Percentiles rank a stretch among this genome's conserved stretches.
phyloP scores from a whole-genome alignment of 2,888 invertebrate genomes.

The Protophormia terraenovae region DNA sequence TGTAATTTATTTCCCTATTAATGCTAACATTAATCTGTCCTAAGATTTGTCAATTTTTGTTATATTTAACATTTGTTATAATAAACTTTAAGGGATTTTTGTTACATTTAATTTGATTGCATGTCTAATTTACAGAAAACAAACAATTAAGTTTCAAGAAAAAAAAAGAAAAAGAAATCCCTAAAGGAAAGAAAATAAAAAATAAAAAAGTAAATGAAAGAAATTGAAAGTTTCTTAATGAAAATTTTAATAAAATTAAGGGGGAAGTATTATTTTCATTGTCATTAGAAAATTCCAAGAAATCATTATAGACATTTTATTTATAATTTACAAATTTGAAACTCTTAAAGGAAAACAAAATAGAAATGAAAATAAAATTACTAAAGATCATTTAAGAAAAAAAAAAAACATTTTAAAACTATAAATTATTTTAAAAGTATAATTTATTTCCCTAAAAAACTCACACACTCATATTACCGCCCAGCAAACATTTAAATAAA shows the following conservation, averaged over 20 bases:
- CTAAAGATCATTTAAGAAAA: too few species aligned
- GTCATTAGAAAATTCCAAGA: conserved; percentile 7
- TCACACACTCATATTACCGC: too few species aligned
- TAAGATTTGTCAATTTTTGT: neutral
- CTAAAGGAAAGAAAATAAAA: neutral
- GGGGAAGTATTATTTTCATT: neutral
- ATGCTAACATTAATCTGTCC: neutral
- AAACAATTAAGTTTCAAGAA: neutral
- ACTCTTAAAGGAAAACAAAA: neutral
- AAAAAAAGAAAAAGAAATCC: neutral
- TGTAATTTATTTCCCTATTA: neutral
- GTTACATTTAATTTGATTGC: neutral
- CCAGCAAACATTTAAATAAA: too few species aligned
- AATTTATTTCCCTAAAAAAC: conserved; percentile 1
- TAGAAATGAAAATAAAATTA: neutral
- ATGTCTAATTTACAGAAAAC: neutral
- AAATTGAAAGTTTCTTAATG: neutral
- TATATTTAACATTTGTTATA: neutral
- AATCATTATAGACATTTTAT: too few species aligned
- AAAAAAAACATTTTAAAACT: conserved; percentile 31
- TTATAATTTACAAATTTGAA: neutral
- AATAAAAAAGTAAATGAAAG: neutral
- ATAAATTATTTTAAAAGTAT: conserved; percentile 56
- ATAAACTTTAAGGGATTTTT: neutral
- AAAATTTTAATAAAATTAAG: neutral